Conservation (phyloP, 2,113 vertebrate species). For the western clawed frog (Xenopus tropicalis) region DNA sequence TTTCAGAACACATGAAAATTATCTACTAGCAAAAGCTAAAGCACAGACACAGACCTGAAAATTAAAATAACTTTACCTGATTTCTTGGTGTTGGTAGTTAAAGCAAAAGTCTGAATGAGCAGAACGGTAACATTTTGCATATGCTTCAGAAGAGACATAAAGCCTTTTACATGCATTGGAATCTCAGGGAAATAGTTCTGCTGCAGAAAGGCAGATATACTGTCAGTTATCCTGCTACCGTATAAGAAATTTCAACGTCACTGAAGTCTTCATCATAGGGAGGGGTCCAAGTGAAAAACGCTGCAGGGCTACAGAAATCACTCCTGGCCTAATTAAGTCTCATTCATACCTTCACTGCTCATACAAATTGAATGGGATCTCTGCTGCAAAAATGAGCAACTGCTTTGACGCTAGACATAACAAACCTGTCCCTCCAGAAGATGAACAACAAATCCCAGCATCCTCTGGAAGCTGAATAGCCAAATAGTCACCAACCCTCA, state of each 20-base stretch:
- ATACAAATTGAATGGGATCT: neutral
- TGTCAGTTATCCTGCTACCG: slow-evolving; percentile 32
- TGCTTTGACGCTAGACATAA: too few relatives aligned
- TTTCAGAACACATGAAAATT: neutral
- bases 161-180: neutral
- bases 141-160: slow-evolving; percentile 2
- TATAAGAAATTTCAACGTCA: slow-evolving; percentile 5
- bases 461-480: too few relatives aligned
- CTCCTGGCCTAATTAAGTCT: neutral
- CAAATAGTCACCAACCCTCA: too few relatives aligned
- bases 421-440: too few relatives aligned
- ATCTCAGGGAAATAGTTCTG: neutral
- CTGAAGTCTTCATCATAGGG: slow-evolving; percentile 7
- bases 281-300: slow-evolving; percentile 6
- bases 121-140: slow-evolving; percentile 14
- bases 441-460: too few relatives aligned
- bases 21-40: neutral
- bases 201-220: slow-evolving; percentile 9
- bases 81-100: neutral
- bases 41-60: neutral
- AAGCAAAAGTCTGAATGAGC: slow-evolving; percentile 5
- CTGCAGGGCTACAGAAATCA: neutral
- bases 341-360: neutral
- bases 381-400: too few relatives aligned
- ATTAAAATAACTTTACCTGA: neutral